Conservation (phyloP, 2,797 vertebrate species). For the Babyrousa celebensis region DNA sequence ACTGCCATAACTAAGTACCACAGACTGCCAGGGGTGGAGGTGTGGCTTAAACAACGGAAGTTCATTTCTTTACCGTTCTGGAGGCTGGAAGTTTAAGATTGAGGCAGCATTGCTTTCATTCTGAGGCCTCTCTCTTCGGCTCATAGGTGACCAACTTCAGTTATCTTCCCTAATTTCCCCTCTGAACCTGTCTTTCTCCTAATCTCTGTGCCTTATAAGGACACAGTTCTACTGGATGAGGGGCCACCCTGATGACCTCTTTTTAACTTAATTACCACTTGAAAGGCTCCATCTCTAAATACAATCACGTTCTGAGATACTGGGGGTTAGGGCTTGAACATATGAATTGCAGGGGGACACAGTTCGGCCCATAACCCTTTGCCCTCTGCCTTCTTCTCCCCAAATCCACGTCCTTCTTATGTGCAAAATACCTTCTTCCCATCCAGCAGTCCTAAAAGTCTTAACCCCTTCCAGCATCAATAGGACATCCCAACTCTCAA, state of each 20-base stretch:
- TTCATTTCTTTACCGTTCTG: rapidly evolving
- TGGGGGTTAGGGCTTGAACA: background rate
- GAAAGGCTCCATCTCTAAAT: background rate
- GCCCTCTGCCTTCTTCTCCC: no score
- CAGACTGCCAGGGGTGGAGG: rapidly evolving
- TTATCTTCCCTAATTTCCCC: background rate
- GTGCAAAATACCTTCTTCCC: background rate
- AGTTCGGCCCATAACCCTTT: background rate
- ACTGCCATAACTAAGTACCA: background rate
- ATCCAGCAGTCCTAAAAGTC: background rate
- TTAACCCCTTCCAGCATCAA: background rate
- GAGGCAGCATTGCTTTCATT: background rate
- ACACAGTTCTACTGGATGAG: background rate
- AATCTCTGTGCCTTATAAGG: background rate
- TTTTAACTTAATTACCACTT: background rate
- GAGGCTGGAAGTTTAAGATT: background rate
- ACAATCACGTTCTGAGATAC: background rate
- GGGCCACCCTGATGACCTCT: background rate
- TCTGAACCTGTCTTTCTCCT: no score
- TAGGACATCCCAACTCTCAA: background rate
- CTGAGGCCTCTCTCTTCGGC: rapidly evolving
- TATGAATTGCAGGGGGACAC: rapidly evolving
- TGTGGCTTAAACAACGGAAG: rapidly evolving
- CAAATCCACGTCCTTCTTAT: background rate
- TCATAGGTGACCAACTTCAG: rapidly evolving